These are phyloP conservation scores for Eupithecia tripunctaria DNA, from an alignment of 2,888 invertebrate genomes.

Conservation along the genomic window DNA sequence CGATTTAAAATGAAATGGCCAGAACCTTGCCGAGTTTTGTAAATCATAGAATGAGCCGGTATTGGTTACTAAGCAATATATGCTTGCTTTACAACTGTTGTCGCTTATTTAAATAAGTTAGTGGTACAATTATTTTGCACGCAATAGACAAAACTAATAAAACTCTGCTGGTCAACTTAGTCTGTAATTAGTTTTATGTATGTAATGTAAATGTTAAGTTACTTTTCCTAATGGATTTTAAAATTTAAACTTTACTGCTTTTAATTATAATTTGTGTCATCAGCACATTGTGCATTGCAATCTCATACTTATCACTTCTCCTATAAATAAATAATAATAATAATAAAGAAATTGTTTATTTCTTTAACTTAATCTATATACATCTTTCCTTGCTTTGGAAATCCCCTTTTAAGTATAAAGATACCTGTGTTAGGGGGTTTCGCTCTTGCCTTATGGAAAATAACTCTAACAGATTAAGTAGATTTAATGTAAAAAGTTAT, in stretches of 20 bases:
- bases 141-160: conserved; percentile 15
- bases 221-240: background rate
- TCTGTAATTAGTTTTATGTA: conserved; percentile 5
- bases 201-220: background rate
- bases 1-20: conserved; percentile 12
- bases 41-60: conserved; percentile 24
- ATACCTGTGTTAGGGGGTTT: too few relatives aligned
- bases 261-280: background rate
- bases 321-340: too few relatives aligned
- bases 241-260: background rate
- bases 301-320: background rate
- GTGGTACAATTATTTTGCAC: conserved; percentile 19
- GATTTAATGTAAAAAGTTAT: too few relatives aligned
- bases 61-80: conserved; percentile 11
- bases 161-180: conserved; percentile 23
- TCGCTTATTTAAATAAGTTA: conserved; percentile 32
- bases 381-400: too few relatives aligned
- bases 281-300: background rate
- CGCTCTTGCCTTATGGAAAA: too few relatives aligned
- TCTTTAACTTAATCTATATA: too few relatives aligned
- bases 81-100: conserved; percentile 30
- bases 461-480: too few relatives aligned
- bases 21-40: conserved; percentile 18
- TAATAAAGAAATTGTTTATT: too few relatives aligned
- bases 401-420: too few relatives aligned